Percentiles rank a stretch among this genome's conserved stretches.
These are phyloP conservation scores for Maniola jurtina DNA, from an alignment of 1,140 invertebrate species.

Conservation along the genomic window DNA sequence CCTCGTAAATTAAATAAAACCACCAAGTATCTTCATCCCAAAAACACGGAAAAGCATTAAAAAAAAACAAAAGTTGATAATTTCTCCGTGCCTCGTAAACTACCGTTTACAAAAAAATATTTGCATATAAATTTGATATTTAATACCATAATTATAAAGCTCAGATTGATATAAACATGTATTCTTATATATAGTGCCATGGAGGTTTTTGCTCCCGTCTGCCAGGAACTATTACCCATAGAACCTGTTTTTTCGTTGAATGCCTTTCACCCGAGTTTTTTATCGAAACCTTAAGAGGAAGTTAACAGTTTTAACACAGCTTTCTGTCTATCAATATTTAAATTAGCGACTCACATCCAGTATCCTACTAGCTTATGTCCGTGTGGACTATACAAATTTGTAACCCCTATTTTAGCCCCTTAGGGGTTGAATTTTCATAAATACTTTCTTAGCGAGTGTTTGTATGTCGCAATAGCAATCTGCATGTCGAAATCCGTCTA, in stretches of 20 bases:
- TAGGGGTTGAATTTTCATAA: no score
- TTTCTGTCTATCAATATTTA: neutral
- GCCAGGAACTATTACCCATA: slow-evolving; percentile 29
- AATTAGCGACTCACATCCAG: neutral
- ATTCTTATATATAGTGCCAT: neutral
- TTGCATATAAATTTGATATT: neutral
- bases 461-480: no score
- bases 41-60: neutral
- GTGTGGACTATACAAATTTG: no score
- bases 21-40: neutral
- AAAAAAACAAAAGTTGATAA: neutral
- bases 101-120: neutral
- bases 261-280: slow-evolving; percentile 54
- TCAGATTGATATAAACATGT: neutral
- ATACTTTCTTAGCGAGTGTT: no score
- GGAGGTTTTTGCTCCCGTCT: slow-evolving; percentile 48
- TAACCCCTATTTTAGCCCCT: no score
- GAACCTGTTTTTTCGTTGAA: slow-evolving; percentile 53
- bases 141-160: neutral
- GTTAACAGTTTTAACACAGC: slow-evolving; percentile 21
- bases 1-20: neutral
- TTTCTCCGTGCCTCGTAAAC: neutral
- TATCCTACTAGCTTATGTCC: no score
- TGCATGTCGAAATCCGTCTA: no score
- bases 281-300: slow-evolving; percentile 41